Base-by-base conservation (phyloP, 2,888 invertebrate species). In the Colletes collaris region DNA sequence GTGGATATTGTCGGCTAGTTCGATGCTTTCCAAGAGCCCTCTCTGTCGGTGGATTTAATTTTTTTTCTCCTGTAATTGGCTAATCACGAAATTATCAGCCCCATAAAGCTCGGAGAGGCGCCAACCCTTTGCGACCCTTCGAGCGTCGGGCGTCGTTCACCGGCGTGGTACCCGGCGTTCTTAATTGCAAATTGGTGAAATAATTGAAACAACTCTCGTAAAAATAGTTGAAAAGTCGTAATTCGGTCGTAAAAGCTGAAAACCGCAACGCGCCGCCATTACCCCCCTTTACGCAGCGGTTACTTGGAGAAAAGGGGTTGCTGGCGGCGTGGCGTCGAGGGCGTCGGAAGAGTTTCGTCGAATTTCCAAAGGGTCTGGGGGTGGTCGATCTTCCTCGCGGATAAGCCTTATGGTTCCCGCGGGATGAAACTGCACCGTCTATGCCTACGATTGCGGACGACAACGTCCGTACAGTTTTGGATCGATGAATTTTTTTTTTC, bases 161-260 rank as follows among this genome's bases (percentile, higher is more conserved):
- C 71, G 83, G 71, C 79, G 83, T 69, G 55, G 81, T 82, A 84
- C 76, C 87, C 87, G 87, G 84, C 84, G 87, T 88, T 91, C 91
- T 92, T 93, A 92, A 93, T 92, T 92, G 92, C 93, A 92, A 93
- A 93, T 92, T 93, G 92, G 92, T 90, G 91, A 92, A 93, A 93
- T 93, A 93, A 93, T 93, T 93, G 92, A 93, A 93, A 92, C 92
- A 92, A 92, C 92, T 92, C 91, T 92, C 93, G 92, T 93, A 93
- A 93, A 93, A 92, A 93, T 92, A 93, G 93, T 93, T 92, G 88
- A 89, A 89, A 92, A 92, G 90, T 93, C 92, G 92, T 92, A 92
- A 92, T 91, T 91, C 89, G 89, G 87, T 89, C 91, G 90, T 91
- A 91, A 91, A 91, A 88, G 89, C 90, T 87, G 87, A 89, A 89